Evolutionary conservation across 2,888 invertebrate genomes (phyloP).

Genomic region (Byasa hedistus): DNA sequence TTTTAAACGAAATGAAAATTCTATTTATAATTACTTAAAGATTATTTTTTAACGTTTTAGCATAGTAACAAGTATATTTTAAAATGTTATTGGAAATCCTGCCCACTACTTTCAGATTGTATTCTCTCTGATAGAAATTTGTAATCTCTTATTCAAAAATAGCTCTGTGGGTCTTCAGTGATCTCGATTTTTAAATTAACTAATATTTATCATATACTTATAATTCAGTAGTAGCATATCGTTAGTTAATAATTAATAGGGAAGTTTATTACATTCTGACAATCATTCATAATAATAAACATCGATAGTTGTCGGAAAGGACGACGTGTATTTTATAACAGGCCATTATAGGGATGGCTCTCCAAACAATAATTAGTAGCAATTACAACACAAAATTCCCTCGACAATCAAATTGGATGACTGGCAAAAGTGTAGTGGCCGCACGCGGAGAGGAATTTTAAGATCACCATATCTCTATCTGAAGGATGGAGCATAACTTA

Average conservation of each 20-base stretch:
- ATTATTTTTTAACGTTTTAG: not conserved
- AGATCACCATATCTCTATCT: constrained; percentile 52
- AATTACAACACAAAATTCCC: constrained; percentile 71
- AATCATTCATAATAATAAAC: constrained; percentile 40
- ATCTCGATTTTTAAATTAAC: too few species aligned
- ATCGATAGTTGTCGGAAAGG: constrained; percentile 38
- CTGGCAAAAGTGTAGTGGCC: constrained; percentile 70
- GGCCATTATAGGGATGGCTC: constrained; percentile 51
- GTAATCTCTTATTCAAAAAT: too few species aligned
- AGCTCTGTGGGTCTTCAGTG: too few species aligned
- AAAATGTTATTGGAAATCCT: too few species aligned
- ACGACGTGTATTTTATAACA: constrained; percentile 47
- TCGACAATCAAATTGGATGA: constrained; percentile 76
- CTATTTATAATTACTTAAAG: not conserved
- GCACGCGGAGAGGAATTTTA: constrained; percentile 67
- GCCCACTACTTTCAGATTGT: too few species aligned
- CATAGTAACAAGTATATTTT: too few species aligned
- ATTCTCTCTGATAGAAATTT: too few species aligned
- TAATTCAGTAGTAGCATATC: too few species aligned
- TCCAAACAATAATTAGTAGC: constrained; percentile 75
- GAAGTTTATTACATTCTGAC: constrained; percentile 17
- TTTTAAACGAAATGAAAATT: constrained; percentile 36
- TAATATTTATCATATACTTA: too few species aligned
- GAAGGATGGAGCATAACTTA: constrained; percentile 6
- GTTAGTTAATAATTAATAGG: not conserved